phyloP scores from a whole-genome alignment of 2,113 vertebrate species.

The Actenoides hombroni region DNA sequence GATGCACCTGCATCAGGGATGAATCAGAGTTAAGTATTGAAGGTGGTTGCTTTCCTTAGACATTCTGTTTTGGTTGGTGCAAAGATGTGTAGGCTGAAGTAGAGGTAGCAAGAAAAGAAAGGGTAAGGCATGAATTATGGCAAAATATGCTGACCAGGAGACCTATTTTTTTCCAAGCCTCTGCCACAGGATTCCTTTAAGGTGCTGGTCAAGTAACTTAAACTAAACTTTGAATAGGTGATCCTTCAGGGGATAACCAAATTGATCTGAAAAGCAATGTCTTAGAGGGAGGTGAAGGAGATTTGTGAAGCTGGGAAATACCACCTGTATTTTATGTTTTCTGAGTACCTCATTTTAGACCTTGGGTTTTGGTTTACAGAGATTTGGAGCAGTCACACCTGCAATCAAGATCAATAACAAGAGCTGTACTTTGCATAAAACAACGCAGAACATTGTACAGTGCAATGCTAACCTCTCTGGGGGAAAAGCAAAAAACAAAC shows the following conservation, averaged over 20 bases:
- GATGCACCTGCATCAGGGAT: conserved; percentile 21
- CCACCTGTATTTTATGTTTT: neutral
- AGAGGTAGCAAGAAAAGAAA: neutral
- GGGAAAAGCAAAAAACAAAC: neutral
- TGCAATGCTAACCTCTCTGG: neutral
- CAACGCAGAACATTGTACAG: neutral
- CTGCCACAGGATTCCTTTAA: neutral
- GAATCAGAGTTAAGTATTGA: conserved; percentile 28
- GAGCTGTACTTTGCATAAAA: neutral
- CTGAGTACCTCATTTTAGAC: neutral
- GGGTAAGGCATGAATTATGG: neutral
- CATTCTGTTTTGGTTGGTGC: neutral
- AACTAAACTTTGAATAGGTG: neutral
- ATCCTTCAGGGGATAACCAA: neutral
- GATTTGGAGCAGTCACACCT: conserved; percentile 11
- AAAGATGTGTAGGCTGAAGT: neutral
- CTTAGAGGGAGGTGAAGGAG: neutral
- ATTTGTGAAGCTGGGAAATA: neutral
- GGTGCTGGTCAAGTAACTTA: neutral
- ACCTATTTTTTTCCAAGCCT: neutral
- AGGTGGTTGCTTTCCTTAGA: neutral
- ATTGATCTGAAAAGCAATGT: neutral
- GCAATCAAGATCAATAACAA: neutral
- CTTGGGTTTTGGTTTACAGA: conserved; percentile 20
- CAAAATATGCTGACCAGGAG: neutral